Percentiles rank a stretch among this genome's conserved stretches.
Conservation (phyloP, 2,113 vertebrate species). For the Thinocorus orbignyianus region DNA sequence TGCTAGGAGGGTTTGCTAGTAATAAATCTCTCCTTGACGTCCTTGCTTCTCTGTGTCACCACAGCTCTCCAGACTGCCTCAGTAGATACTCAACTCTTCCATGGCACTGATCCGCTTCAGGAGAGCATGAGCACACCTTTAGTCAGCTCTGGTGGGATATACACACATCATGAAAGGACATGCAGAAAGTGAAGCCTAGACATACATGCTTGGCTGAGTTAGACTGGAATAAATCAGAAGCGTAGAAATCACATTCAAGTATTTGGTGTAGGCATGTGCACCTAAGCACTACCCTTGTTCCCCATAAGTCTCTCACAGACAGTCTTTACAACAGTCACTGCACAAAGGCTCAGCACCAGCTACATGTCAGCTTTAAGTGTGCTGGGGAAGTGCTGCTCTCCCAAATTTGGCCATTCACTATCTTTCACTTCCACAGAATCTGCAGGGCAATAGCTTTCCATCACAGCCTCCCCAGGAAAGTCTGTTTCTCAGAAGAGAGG, state of each 20-base stretch:
- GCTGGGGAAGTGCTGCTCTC: not conserved
- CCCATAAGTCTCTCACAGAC: not conserved
- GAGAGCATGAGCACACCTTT: not conserved
- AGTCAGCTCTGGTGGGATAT: not conserved
- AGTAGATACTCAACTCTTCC: accelerated
- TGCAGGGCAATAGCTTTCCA: not conserved
- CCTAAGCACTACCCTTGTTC: not conserved
- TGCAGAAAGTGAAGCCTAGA: accelerated
- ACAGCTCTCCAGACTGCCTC: not conserved
- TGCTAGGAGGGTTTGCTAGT: not conserved
- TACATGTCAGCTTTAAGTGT: not conserved
- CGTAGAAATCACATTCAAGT: not conserved
- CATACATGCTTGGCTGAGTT: not conserved
- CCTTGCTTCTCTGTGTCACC: not conserved
- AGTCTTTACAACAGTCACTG: not conserved
- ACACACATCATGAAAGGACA: accelerated
- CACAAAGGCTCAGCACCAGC: not conserved
- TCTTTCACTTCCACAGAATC: not conserved
- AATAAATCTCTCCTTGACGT: not conserved
- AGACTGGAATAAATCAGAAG: not conserved
- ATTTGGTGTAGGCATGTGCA: not conserved
- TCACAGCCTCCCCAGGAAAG: not conserved
- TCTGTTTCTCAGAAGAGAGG: not conserved
- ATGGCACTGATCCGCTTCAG: not conserved
- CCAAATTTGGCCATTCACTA: not conserved